Evolutionary conservation across 2,797 vertebrate species (phyloP).

Genomic region (Streptopelia turtur): DNA sequence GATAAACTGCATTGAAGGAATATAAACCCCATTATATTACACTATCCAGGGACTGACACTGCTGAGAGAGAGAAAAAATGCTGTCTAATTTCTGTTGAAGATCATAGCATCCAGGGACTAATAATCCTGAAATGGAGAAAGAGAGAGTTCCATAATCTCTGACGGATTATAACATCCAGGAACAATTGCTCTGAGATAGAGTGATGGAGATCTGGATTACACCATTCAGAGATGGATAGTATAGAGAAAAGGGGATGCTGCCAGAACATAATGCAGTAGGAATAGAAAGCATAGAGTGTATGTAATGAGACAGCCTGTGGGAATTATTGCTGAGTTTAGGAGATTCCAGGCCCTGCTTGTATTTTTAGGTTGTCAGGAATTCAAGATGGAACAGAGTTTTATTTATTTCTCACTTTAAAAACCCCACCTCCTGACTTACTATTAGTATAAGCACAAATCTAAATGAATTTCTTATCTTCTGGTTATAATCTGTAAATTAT

Average conservation of each 20-base stretch:
- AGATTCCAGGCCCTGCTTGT: slow-evolving; percentile 8
- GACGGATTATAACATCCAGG: slow-evolving; percentile 66
- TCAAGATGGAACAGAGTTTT: not conserved
- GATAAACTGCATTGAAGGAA: slow-evolving; percentile 69
- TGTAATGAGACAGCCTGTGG: slow-evolving; percentile 46
- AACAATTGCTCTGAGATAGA: slow-evolving; percentile 59
- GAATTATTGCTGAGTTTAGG: slow-evolving; percentile 47
- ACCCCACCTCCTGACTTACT: not conserved
- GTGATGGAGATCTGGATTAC: slow-evolving; percentile 51
- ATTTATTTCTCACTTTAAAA: not conserved
- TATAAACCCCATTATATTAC: slow-evolving; percentile 72
- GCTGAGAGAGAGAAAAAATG: slow-evolving; percentile 61
- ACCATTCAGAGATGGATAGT: slow-evolving; percentile 39
- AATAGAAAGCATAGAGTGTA: slow-evolving; percentile 40
- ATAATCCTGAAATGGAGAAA: slow-evolving; percentile 65
- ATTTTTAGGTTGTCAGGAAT: slow-evolving; percentile 21
- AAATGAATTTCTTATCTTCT: not conserved
- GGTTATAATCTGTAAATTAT: slow-evolving; percentile 13
- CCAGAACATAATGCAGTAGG: not conserved
- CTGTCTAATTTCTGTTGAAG: slow-evolving; percentile 73
- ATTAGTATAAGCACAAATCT: not conserved
- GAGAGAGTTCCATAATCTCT: slow-evolving; percentile 70
- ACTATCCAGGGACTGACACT: slow-evolving; percentile 55
- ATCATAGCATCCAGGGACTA: slow-evolving; percentile 71
- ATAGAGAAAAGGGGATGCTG: slow-evolving; percentile 28